Evolutionary conservation across 2,113 vertebrate genomes (phyloP).

Genomic region (Apteryx mantelli): DNA sequence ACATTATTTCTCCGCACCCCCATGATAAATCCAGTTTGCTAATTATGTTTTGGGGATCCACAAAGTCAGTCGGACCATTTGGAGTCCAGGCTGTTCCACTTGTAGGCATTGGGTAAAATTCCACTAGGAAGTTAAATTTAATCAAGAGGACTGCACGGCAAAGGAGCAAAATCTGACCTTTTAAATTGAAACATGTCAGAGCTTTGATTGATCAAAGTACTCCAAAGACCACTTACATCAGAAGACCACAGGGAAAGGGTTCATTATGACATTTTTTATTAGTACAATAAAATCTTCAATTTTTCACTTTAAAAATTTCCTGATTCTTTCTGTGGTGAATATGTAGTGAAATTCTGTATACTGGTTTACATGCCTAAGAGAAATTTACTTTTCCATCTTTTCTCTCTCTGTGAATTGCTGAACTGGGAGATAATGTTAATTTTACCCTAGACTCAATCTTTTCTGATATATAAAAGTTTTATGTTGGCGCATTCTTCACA

Average conservation of each 20-base stretch:
- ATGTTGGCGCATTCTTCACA: conserved; percentile 11
- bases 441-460: conserved; percentile 14
- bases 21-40: background rate
- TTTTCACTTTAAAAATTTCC: background rate
- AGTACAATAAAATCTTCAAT: background rate
- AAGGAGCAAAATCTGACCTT: background rate
- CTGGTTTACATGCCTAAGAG: background rate
- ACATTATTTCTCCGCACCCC: background rate
- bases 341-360: background rate
- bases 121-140: background rate
- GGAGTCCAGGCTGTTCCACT: background rate
- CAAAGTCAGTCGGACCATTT: background rate
- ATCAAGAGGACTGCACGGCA: background rate
- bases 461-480: conserved; percentile 32
- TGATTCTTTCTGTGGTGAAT: background rate
- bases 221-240: background rate
- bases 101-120: background rate
- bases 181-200: background rate
- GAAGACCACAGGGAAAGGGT: background rate
- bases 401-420: conserved; percentile 5
- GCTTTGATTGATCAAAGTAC: background rate
- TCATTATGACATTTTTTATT: background rate
- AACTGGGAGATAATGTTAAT: background rate
- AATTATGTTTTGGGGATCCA: background rate
- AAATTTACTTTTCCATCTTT: background rate